Evolutionary conservation across 2,888 invertebrate genomes (phyloP).

Genomic region (Acronicta leporina): DNA sequence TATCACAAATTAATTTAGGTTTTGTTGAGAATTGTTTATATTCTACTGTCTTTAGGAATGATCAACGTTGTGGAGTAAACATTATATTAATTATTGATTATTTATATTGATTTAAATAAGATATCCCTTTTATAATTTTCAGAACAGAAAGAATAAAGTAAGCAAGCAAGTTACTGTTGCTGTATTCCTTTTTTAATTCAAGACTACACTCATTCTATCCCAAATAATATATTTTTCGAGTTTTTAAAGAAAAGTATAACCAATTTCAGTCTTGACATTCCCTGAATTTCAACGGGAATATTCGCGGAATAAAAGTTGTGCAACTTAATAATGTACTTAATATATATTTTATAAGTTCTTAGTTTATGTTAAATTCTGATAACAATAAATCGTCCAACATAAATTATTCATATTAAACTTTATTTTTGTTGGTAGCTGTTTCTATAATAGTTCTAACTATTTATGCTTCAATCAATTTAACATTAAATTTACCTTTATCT

Average conservation of each 20-base stretch:
- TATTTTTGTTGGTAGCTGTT: not conserved
- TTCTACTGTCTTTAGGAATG: conserved; percentile 28
- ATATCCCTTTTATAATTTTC: no score
- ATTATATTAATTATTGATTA: no score
- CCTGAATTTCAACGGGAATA: not conserved
- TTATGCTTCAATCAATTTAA: conserved; percentile 1
- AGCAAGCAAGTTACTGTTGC: no score
- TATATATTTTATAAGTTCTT: not conserved
- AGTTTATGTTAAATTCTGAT: not conserved
- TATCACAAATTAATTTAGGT: conserved; percentile 69
- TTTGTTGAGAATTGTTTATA: conserved; percentile 38
- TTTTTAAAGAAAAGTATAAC: no score
- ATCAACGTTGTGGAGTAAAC: not conserved
- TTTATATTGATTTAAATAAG: no score
- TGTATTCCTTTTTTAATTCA: no score
- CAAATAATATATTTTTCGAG: no score
- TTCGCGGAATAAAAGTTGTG: not conserved
- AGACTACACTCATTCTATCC: no score
- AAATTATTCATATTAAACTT: not conserved
- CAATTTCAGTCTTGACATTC: not conserved
- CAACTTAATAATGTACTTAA: not conserved
- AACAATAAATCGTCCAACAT: not conserved
- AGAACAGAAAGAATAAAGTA: no score
- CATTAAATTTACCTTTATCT: conserved; percentile 1
- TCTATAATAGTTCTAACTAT: not conserved